Evolutionary conservation across 2,888 invertebrate species (phyloP), one percentile per base, ranked within the genome.

Genomic region (Lithodes maja): DNA sequence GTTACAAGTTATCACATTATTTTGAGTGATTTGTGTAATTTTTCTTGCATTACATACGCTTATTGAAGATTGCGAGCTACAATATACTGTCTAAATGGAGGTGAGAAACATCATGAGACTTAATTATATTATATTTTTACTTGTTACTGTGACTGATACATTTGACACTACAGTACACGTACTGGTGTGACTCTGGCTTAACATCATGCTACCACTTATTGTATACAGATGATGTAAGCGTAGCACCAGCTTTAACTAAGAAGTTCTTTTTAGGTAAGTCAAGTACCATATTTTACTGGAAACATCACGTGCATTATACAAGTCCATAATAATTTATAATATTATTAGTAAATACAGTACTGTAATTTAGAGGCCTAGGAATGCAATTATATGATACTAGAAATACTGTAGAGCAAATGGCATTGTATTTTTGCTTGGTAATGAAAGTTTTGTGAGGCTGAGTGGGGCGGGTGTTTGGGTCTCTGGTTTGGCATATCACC

Each of bases 241-340:
- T 82, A 82, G 75, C 86, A 82, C 55, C 86, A 86, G 82, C 82
- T 81, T 74, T 80, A 52, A 82, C 82, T 86, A 61, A 54, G 50
- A 55, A 52, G 54, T 55, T 85, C 49, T 74, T 85, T 33, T 61
- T 84, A 84, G 74, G 77, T 77, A 77, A 86, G 81, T 86, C 55
- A 86, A 82, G 50, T 82, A 61, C 61, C 12, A 12, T 61, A 82
- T 86, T 82, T 82, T 86, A 52, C 55, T 82, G 82, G 17, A 84
- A 75, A 53, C 77, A 86, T 74, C 86, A 86, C 53, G 86, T 82
- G 82, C 86, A 86, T 86, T 82, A 86, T 86, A 82, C 81, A 79
- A 86, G 86, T 86, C 86, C 86, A 86, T 86, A 86, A 86, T 82
- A 82, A 82, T 74, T 77, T n/a, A 61, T 71, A 71, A 71, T 71